These are phyloP conservation scores for Lepas anatifera DNA, from an alignment of 2,888 invertebrate species.

Conservation along the genomic window DNA sequence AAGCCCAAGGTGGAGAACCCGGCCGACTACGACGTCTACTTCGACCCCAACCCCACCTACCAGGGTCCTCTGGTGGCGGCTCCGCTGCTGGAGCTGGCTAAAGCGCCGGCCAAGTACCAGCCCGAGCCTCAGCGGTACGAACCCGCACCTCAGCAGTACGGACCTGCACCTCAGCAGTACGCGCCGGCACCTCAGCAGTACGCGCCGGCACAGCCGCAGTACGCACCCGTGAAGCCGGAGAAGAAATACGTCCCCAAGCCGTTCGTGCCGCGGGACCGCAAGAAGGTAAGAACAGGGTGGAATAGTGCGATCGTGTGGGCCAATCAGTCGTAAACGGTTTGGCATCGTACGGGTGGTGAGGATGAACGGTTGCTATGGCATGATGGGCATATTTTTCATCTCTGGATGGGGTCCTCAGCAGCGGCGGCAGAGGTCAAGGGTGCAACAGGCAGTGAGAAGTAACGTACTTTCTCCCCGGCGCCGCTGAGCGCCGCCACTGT, in stretches of 20 bases:
- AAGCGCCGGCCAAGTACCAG: not conserved
- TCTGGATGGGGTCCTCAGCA: too few relatives aligned
- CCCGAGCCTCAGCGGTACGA: not conserved
- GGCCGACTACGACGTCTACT: conserved; percentile 7
- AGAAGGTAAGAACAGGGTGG: not conserved
- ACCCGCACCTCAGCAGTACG: not conserved
- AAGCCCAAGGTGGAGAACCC: not conserved
- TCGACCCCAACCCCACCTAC: not conserved
- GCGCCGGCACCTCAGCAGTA: not conserved
- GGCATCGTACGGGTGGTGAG: not conserved
- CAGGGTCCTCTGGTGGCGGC: not conserved
- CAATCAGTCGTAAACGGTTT: not conserved
- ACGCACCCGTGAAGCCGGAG: not conserved
- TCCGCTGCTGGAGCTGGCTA: not conserved
- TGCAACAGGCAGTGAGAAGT: too few relatives aligned
- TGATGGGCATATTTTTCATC: too few relatives aligned
- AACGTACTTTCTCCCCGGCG: too few relatives aligned
- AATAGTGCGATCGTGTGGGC: not conserved
- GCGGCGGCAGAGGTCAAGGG: too few relatives aligned
- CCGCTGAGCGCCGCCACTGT: too few relatives aligned
- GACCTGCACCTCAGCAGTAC: not conserved
- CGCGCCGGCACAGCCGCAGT: not conserved
- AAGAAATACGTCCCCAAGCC: not conserved
- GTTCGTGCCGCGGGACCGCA: not conserved
- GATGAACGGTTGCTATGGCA: not conserved